Evolutionary conservation across 2,113 vertebrate species (phyloP), one percentile per base, ranked within the genome.

Genomic region (Stigmatopora nigra): DNA sequence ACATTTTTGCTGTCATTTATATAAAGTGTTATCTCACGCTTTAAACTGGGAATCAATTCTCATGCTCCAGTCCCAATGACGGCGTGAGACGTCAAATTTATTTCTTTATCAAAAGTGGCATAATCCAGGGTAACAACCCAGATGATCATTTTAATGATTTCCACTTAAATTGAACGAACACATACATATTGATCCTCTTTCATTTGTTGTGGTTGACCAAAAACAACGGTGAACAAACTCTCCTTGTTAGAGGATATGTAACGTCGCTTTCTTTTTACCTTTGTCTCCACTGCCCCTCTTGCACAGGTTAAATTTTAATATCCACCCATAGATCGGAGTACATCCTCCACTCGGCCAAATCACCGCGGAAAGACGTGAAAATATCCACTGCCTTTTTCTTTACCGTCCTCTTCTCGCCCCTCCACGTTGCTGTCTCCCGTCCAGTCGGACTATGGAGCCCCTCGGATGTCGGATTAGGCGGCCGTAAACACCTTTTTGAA

Each of bases 261-360:
- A 46, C 65, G 75, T 80, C 71, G 68, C 59, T 13, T 77, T 63
- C 76, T 68, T 67, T 81, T 86, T 89, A 88, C 88, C 86, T 89
- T 89, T 86, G 86, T 87, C 80, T 86, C 76, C 69, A 65, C 70
- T 14, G 83, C 78, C 76, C 31, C 59, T 59, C 67, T 68, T 17
- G 69, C 71, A 61, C 84, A 81, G 78, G 82, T 87, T 69, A 61
- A 62, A 72, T 52, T 65, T 73, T 57, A 77, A 63, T 73, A 80
- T 82, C 81, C 77, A 83, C 66, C 69, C 64, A 72, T 15, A 68
- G 58, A 46, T 66, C 60, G 68, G 70, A 68, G 47, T 36, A 77
- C 79, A 83, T 86, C 84, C 83, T 67, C 46, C 31, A 46, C 64
- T 66, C 72, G 71, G 66, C 71, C 45, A 64, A 68, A 67, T 72